Percentiles rank a stretch among this genome's conserved stretches.
Conservation (phyloP, 1,140 invertebrate species). For the Brachionus asplanchnoidis region DNA sequence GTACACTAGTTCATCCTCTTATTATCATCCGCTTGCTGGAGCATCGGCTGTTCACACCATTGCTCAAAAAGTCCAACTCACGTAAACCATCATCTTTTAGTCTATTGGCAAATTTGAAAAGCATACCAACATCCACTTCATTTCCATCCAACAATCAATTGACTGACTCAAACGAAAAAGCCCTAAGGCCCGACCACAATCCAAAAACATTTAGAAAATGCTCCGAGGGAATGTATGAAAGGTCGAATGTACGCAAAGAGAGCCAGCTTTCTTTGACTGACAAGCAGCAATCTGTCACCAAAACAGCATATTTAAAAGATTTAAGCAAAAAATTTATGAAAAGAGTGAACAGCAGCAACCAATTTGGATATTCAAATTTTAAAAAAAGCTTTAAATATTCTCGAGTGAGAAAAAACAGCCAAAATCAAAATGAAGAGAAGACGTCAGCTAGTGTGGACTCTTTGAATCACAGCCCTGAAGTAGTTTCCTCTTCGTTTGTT, state of each 20-base stretch:
- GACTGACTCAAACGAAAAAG: not conserved
- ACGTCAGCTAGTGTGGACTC: not conserved
- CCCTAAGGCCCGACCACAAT: not conserved
- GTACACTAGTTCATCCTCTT: constrained; percentile 62
- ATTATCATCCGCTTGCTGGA: constrained; percentile 63
- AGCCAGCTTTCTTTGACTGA: not conserved
- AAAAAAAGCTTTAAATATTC: constrained; percentile 30
- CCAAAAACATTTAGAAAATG: not conserved
- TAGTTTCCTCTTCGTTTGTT: not conserved
- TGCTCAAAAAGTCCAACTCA: constrained; percentile 27
- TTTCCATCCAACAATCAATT: constrained; percentile 1
- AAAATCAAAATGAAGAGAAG: not conserved
- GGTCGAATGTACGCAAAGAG: not conserved
- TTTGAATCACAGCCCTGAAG: not conserved
- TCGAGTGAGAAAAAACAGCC: not conserved
- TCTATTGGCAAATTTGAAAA: not conserved
- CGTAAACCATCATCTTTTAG: not conserved
- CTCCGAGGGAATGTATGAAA: not conserved
- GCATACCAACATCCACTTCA: not conserved
- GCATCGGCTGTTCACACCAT: constrained; percentile 59
- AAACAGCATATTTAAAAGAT: constrained; percentile 21
- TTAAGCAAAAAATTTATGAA: not conserved
- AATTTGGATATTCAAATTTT: constrained; percentile 11
- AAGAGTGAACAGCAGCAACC: not conserved
- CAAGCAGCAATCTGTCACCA: not conserved